These are phyloP conservation scores for Hydrotaea diabolus DNA, from an alignment of 2,888 invertebrate genomes.

Conservation along the genomic window DNA sequence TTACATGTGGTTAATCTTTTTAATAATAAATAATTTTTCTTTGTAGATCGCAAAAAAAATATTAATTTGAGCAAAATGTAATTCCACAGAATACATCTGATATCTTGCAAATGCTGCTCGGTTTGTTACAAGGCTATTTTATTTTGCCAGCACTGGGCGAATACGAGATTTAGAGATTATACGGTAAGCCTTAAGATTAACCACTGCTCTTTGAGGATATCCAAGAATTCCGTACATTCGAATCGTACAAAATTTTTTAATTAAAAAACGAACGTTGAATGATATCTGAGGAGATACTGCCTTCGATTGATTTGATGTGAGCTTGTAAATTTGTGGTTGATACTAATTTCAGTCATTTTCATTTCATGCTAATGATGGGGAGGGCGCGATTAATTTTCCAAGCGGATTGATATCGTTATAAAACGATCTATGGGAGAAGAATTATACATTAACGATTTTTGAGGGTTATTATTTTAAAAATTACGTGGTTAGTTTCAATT, in stretches of 20 bases:
- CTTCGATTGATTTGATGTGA: neutral
- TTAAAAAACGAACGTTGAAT: neutral
- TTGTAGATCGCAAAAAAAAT: neutral
- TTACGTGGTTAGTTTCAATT: too few relatives aligned
- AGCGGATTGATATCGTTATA: neutral
- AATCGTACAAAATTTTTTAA: neutral
- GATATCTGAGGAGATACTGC: neutral
- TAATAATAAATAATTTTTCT: neutral
- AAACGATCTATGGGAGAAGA: too few relatives aligned
- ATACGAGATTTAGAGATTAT: neutral
- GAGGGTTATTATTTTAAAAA: too few relatives aligned
- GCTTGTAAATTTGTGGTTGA: neutral
- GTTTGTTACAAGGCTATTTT: too few relatives aligned
- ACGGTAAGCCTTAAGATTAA: neutral
- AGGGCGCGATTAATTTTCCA: neutral
- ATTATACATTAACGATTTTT: too few relatives aligned
- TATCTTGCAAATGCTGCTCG: neutral
- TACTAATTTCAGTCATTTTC: neutral
- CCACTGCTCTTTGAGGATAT: neutral
- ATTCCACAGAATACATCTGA: neutral
- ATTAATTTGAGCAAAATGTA: neutral
- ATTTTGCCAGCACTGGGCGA: neutral
- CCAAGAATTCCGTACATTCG: neutral
- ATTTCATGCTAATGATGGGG: neutral
- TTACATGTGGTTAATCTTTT: neutral